phyloP scores from a whole-genome alignment of 2,113 vertebrate species.

The Indri indri region DNA sequence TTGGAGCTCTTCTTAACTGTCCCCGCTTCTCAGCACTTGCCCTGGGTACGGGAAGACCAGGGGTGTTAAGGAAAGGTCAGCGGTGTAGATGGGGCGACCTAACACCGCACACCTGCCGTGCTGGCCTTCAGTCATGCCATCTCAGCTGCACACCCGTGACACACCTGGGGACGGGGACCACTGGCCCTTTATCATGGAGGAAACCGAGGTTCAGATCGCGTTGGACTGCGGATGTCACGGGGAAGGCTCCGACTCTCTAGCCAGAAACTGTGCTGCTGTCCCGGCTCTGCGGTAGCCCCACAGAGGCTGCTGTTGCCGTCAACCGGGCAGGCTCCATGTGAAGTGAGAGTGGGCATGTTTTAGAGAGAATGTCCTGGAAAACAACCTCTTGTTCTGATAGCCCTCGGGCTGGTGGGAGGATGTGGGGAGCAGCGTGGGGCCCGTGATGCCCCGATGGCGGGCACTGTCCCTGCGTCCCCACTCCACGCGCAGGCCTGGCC shows the following conservation, averaged over 20 bases:
- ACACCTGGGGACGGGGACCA: accelerated
- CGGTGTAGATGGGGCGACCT: too few species aligned
- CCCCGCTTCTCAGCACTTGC: background rate
- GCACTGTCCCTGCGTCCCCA: background rate
- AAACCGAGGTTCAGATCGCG: background rate
- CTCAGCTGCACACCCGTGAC: background rate
- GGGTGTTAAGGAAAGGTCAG: background rate
- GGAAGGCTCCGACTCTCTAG: background rate
- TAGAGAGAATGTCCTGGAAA: background rate
- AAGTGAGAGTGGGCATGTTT: background rate
- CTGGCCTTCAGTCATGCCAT: too few species aligned
- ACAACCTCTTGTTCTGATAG: background rate
- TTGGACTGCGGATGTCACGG: background rate
- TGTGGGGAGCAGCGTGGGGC: background rate
- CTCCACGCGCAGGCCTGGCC: too few species aligned
- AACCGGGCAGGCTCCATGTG: background rate
- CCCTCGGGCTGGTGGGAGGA: background rate
- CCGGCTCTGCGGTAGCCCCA: accelerated
- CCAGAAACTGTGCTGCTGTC: background rate
- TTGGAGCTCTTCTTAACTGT: background rate
- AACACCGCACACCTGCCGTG: background rate
- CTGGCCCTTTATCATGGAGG: background rate
- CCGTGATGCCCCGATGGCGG: too few species aligned
- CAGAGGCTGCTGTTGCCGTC: background rate
- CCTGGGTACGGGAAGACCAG: too few species aligned